Percentiles rank a stretch among this genome's conserved stretches.
These are phyloP conservation scores for Anthoscopus minutus DNA, from an alignment of 2,113 vertebrate genomes.

Conservation along the genomic window DNA sequence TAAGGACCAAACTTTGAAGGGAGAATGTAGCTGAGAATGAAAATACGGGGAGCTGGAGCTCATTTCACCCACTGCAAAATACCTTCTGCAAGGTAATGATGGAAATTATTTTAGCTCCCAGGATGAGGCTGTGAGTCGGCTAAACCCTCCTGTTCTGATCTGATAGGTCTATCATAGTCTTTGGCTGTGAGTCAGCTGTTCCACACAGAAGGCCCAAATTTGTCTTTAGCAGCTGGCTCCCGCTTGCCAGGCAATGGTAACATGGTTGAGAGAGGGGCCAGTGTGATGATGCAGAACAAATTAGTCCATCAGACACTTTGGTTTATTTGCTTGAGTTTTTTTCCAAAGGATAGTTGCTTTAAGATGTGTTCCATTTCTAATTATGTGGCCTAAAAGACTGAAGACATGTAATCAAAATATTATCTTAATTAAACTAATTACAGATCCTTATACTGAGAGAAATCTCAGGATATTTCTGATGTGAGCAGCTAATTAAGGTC, in stretches of 20 bases:
- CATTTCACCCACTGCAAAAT: background rate
- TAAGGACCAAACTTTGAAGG: background rate
- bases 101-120: background rate
- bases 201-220: background rate
- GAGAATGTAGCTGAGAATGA: background rate
- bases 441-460: conserved; percentile 17
- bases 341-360: background rate
- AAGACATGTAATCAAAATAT: conserved; percentile 56
- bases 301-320: background rate
- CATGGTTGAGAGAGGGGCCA: background rate
- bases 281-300: background rate
- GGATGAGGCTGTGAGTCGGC: background rate
- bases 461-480: conserved; percentile 47
- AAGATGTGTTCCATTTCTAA: conserved; percentile 10
- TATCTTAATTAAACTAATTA: conserved; percentile 65
- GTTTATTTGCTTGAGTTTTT: background rate
- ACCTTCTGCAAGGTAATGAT: background rate
- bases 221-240: background rate
- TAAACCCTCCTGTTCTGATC: background rate
- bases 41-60: background rate
- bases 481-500: conserved; percentile 52
- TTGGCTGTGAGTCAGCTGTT: background rate
- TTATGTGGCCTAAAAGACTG: conserved; percentile 30
- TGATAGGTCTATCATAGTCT: background rate
- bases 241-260: background rate